Evolutionary conservation across 2,888 invertebrate genomes (phyloP).

Genomic region (Acanthopleura granulata): DNA sequence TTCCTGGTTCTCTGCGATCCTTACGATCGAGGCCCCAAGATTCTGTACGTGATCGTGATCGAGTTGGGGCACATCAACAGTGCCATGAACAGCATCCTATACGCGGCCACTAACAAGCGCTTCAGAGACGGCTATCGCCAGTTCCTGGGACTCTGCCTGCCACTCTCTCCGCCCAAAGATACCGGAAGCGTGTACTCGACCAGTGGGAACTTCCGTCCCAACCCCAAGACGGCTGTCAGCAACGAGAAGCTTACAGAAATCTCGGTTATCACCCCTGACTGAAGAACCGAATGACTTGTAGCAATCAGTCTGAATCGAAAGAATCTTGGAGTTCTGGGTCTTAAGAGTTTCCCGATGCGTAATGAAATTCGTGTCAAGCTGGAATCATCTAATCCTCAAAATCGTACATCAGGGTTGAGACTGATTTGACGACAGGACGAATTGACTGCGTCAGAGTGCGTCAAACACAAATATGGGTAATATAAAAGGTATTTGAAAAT

Average conservation of each 20-base stretch:
- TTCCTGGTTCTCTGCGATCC: conserved; percentile 38
- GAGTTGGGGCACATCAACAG: conserved; percentile 49
- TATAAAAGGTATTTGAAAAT: no score
- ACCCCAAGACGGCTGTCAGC: not conserved
- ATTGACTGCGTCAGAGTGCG: no score
- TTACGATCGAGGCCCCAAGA: conserved; percentile 39
- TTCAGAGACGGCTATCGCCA: conserved; percentile 43
- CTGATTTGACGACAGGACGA: no score
- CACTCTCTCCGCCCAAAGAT: not conserved
- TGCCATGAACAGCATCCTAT: conserved; percentile 46
- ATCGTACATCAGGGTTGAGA: no score
- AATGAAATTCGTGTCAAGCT: no score
- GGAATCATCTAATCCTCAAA: no score
- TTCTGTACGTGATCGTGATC: conserved; percentile 42
- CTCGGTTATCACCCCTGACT: conserved; percentile 1
- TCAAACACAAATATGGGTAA: no score
- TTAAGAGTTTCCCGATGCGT: no score
- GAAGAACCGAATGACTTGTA: not conserved
- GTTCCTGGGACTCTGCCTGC: conserved; percentile 21
- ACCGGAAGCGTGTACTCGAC: not conserved
- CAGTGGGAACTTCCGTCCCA: not conserved
- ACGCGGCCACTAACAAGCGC: conserved; percentile 40
- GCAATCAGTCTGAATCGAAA: no score
- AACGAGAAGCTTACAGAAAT: not conserved
- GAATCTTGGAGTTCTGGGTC: no score